phyloP scores from a whole-genome alignment of 2,797 vertebrate species.

The Lacerta agilis region DNA sequence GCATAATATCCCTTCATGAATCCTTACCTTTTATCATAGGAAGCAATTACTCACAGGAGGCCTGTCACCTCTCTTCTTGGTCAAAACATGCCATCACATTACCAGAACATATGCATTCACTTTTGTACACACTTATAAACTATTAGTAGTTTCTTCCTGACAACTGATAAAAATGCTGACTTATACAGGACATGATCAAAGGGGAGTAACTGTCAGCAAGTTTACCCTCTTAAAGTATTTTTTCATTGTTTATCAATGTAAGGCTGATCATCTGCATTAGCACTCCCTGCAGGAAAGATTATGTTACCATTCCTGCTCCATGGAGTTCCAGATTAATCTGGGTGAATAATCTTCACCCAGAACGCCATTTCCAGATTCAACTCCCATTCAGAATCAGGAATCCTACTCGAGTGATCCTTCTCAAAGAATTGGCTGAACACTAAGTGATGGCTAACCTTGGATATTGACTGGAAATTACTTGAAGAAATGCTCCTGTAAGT shows the following conservation, averaged over 20 bases:
- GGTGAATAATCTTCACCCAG: neutral
- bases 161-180: neutral
- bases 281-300: neutral
- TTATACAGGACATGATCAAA: neutral
- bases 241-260: neutral
- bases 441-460: neutral
- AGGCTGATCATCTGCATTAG: neutral
- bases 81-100: neutral
- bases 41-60: neutral
- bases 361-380: neutral
- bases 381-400: neutral
- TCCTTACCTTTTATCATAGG: neutral
- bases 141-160: neutral
- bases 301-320: neutral
- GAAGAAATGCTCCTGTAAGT: neutral
- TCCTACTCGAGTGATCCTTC: neutral
- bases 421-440: neutral
- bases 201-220: neutral
- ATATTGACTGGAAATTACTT: neutral
- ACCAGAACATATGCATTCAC: neutral
- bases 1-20: neutral
- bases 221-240: neutral
- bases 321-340: neutral
- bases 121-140: neutral
- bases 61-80: neutral